Evolutionary conservation across 2,888 invertebrate species (phyloP).

Genomic region (Ecliptopera silaceata): DNA sequence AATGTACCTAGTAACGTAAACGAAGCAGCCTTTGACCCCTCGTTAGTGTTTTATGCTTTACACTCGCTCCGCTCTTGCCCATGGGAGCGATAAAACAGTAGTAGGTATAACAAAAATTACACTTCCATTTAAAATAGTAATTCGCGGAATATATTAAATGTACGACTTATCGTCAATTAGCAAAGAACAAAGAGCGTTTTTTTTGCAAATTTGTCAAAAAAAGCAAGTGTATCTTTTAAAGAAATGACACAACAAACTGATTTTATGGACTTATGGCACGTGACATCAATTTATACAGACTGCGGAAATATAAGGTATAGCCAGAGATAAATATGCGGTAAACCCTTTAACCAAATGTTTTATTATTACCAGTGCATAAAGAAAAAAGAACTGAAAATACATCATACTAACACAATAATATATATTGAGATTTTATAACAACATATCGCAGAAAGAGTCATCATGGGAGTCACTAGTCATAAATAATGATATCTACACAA

Average conservation of each 20-base stretch:
- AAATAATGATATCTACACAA: not conserved
- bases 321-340: too few relatives aligned
- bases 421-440: not conserved
- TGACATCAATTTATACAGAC: slow-evolving; percentile 26
- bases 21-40: slow-evolving; percentile 66
- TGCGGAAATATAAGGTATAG: too few relatives aligned
- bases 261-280: slow-evolving; percentile 16
- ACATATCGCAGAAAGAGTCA: not conserved
- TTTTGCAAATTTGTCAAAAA: not conserved
- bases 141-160: too few relatives aligned
- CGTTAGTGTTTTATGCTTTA: slow-evolving; percentile 57
- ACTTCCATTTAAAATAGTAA: too few relatives aligned
- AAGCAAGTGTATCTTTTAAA: not conserved
- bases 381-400: too few relatives aligned
- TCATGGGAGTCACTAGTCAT: not conserved
- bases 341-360: too few relatives aligned
- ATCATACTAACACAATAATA: too few relatives aligned
- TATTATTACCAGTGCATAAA: not conserved
- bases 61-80: slow-evolving; percentile 28
- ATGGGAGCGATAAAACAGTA: slow-evolving; percentile 35
- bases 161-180: too few relatives aligned
- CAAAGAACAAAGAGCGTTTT: not conserved
- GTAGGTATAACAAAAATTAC: not conserved
- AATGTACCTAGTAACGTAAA: slow-evolving; percentile 45
- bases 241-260: slow-evolving; percentile 8